Conservation (phyloP, 2,797 vertebrate genomes). For the Paguma larvata region DNA sequence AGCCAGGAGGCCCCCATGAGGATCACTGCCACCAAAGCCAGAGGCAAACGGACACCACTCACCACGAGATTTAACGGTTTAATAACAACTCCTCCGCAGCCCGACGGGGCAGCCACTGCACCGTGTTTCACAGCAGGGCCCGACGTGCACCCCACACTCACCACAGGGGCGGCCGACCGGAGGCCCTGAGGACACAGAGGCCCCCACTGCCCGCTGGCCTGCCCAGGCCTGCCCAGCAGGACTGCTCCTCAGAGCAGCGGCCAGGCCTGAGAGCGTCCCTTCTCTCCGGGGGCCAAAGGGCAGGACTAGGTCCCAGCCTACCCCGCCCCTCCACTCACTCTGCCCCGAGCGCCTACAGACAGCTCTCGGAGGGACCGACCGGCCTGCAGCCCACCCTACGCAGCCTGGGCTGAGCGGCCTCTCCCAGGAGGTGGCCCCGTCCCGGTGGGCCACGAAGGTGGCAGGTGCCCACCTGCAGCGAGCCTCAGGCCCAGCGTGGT, state of each 20-base stretch:
- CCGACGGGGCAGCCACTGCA: accelerated
- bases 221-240: background rate
- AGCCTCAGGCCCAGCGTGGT: background rate
- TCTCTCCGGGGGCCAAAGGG: background rate
- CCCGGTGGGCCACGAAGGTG: accelerated
- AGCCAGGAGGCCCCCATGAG: background rate
- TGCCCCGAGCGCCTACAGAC: accelerated
- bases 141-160: accelerated
- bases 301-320: background rate
- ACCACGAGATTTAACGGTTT: background rate
- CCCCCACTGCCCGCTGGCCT: accelerated
- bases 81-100: background rate
- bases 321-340: background rate
- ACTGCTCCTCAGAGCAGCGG: background rate
- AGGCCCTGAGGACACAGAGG: accelerated
- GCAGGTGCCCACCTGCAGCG: background rate
- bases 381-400: background rate
- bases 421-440: background rate
- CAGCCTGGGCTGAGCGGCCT: accelerated
- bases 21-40: background rate
- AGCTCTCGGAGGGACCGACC: accelerated
- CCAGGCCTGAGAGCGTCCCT: background rate
- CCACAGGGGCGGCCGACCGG: background rate
- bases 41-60: background rate
- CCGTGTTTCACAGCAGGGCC: accelerated